These are phyloP conservation scores for Clarias macrocephalus DNA, from an alignment of 2,113 vertebrate species.

Conservation along the genomic window DNA sequence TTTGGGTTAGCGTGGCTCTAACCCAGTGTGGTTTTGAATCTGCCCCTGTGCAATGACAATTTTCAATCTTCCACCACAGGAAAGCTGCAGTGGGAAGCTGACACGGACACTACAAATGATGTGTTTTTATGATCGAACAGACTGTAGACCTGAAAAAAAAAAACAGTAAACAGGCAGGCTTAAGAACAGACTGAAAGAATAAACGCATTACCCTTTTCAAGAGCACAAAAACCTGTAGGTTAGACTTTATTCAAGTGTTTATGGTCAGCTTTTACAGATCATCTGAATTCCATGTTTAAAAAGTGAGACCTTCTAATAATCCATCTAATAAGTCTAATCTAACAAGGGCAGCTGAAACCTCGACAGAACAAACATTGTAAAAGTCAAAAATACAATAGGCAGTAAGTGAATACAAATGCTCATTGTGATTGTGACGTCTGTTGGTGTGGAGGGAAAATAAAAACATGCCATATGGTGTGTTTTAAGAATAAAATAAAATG, in stretches of 20 bases:
- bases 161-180: not conserved
- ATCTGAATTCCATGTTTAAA: not conserved
- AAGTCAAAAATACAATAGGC: not conserved
- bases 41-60: slow-evolving; percentile 4
- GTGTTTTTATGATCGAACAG: slow-evolving; percentile 18
- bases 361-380: not conserved
- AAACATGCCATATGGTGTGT: too few species aligned
- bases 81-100: slow-evolving; percentile 27
- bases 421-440: not conserved
- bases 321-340: not conserved
- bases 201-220: not conserved
- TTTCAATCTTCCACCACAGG: slow-evolving; percentile 41
- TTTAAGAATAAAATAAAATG: too few species aligned
- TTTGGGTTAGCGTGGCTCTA: slow-evolving; percentile 30
- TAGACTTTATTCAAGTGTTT: slow-evolving; percentile 12
- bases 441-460: not conserved
- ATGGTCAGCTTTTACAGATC: not conserved
- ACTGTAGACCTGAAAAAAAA: not conserved
- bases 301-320: not conserved
- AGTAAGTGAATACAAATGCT: not conserved
- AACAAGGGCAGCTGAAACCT: not conserved
- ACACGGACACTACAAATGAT: slow-evolving; percentile 36
- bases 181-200: not conserved
- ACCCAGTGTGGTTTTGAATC: slow-evolving; percentile 36
- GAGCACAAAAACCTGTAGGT: not conserved